Evolutionary conservation across 1,140 invertebrate species (phyloP).

Genomic region (Drosophila arawakana): DNA sequence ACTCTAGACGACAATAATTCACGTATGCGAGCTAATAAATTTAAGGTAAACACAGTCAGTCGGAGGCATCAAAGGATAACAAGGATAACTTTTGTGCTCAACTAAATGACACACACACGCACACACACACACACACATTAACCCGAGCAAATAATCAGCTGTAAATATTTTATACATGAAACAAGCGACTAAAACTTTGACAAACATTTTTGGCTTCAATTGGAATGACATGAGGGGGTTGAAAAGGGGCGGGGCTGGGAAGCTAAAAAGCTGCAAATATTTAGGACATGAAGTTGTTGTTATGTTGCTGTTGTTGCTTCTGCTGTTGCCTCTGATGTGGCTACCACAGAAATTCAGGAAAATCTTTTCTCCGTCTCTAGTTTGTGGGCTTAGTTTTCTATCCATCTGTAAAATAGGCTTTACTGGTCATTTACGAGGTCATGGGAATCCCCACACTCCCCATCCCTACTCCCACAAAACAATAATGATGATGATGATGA

Average conservation of each 20-base stretch:
- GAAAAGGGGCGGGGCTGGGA: background rate
- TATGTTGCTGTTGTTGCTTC: slow-evolving; percentile 5
- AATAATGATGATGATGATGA: slow-evolving; percentile 3
- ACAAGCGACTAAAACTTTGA: slow-evolving; percentile 49
- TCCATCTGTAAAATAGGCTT: slow-evolving; percentile 34
- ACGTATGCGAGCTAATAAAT: slow-evolving; percentile 71
- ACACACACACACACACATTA: slow-evolving; percentile 29
- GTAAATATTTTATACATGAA: slow-evolving; percentile 70
- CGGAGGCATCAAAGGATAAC: slow-evolving; percentile 71
- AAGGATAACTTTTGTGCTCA: slow-evolving; percentile 65
- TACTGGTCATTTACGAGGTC: slow-evolving; percentile 51
- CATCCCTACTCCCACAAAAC: background rate
- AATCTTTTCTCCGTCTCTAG: slow-evolving; percentile 12
- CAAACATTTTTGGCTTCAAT: slow-evolving; percentile 23
- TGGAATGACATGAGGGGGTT: background rate
- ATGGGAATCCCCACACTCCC: background rate
- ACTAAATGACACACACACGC: slow-evolving; percentile 37
- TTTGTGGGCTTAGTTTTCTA: slow-evolving; percentile 28
- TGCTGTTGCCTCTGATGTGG: slow-evolving; percentile 30
- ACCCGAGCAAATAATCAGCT: slow-evolving; percentile 71
- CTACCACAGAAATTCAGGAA: slow-evolving; percentile 34
- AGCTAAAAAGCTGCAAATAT: slow-evolving; percentile 10
- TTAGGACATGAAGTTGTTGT: slow-evolving; percentile 33
- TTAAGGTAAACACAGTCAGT: slow-evolving; percentile 43
- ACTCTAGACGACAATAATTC: slow-evolving; percentile 63